Evolutionary conservation across 1,140 invertebrate genomes (phyloP), one percentile per base, ranked within the genome.

Genomic region (Caenorhabditis tropicalis): DNA sequence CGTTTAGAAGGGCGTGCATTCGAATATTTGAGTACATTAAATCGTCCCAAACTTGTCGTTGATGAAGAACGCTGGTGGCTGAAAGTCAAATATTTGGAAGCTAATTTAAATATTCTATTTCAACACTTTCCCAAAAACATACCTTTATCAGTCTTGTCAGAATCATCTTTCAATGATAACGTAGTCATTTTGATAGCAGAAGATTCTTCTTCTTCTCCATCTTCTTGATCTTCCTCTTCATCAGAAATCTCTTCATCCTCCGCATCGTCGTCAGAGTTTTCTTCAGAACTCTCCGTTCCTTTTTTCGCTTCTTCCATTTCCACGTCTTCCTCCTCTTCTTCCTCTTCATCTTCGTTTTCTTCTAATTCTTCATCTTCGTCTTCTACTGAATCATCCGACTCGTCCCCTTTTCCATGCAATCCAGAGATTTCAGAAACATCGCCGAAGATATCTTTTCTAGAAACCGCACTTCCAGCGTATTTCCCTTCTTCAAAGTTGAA

Each of bases 21-120:
- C 86, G 87, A 46, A 87, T 87, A 16, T 86, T 85, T 10, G 82
- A 56, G 19, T 60, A 82, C 12, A 86, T 27, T 4, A 87, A 53
- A 39, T 87, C 79, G 46, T 87, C 86, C 86, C 86, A 87, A 4
- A 70, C 43, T 21, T 53, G 39, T 15, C 82, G 79, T 56, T 87
- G 86, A 16, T 83, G 15, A 6, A 33, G 58, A 16, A 87, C 86
- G 29, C 86, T 49, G 12, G 84, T 56, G 21, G 82, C 86, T 87
- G 84, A 39, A 87, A 86, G 51, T 31, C 12, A 43, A 12, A 12
- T 6, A 43, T 43, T n/a, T n/a, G n/a, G n/a, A n/a, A n/a, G n/a
- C n/a, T n/a, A n/a, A n/a, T n/a, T n/a, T n/a, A n/a, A n/a, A n/a
- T n/a, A n/a, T n/a, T n/a, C n/a, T n/a, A n/a, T n/a, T n/a, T n/a